Conservation (phyloP, 2,888 invertebrate species). For the Parapristionchus giblindavisi region DNA sequence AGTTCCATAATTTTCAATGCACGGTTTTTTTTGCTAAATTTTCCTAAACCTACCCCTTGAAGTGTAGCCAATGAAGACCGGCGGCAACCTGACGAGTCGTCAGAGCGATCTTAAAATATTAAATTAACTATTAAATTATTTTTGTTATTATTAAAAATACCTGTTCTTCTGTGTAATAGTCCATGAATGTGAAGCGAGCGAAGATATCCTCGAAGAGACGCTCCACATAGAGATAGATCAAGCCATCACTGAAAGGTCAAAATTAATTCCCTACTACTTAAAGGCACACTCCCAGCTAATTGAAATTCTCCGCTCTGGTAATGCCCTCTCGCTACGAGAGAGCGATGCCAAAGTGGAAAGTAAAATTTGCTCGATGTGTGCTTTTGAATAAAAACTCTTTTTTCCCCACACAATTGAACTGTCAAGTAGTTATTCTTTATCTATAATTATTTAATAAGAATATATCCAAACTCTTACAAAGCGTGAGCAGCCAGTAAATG, state of each 20-base stretch:
- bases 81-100: constrained; percentile 87
- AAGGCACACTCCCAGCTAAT: no score
- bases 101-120: constrained; percentile 77
- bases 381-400: no score
- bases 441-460: not conserved
- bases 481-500: constrained; percentile 75
- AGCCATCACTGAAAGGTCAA: constrained; percentile 65
- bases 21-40: no score
- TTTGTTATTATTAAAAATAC: constrained; percentile 36
- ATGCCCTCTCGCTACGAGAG: no score
- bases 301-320: no score
- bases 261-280: no score
- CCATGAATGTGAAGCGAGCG: constrained; percentile 86
- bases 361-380: no score
- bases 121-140: not conserved
- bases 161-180: constrained; percentile 90
- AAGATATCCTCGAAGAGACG: constrained; percentile 80
- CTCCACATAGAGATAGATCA: constrained; percentile 72
- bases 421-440: no score
- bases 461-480: no score
- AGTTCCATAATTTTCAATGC: no score
- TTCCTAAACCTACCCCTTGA: constrained; percentile 77
- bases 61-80: constrained; percentile 91
- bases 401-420: no score
- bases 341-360: no score